Evolutionary conservation across 2,888 invertebrate species (phyloP).

Genomic region (Brachyptera risi): DNA sequence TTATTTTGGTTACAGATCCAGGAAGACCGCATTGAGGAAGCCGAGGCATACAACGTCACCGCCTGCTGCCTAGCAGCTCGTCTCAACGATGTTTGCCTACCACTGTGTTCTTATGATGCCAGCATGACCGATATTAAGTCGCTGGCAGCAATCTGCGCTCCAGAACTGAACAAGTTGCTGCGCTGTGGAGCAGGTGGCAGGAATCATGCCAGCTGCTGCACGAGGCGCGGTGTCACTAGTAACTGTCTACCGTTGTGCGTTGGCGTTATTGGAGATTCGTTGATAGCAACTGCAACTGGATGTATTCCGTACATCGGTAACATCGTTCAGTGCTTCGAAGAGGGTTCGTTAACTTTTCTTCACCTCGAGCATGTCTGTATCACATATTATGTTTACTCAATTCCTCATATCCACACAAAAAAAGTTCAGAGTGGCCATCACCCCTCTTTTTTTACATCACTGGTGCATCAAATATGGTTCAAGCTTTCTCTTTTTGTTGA

Average conservation of each 20-base stretch:
- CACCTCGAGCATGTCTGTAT: background rate
- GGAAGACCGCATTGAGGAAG: conserved; percentile 56
- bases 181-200: conserved; percentile 62
- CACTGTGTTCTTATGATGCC: conserved; percentile 76
- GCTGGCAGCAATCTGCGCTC: conserved; percentile 64
- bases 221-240: conserved; percentile 64
- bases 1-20: conserved; percentile 46
- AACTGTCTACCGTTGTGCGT: conserved; percentile 69
- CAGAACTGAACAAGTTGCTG: conserved; percentile 69
- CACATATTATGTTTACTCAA: too few species aligned
- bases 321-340: conserved; percentile 80
- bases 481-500: too few species aligned
- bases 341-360: too few species aligned
- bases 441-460: too few species aligned
- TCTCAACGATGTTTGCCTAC: conserved; percentile 64
- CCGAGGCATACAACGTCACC: conserved; percentile 70
- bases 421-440: too few species aligned
- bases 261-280: conserved; percentile 58
- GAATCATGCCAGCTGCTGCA: conserved; percentile 72
- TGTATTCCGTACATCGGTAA: conserved; percentile 80
- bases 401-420: too few species aligned
- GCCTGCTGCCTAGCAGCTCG: conserved; percentile 72
- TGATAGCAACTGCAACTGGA: conserved; percentile 56
- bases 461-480: too few species aligned
- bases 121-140: conserved; percentile 71